A percentile compares a stretch with the other conserved stretches of the same genome.
phyloP scores from a whole-genome alignment of 1,140 invertebrate genomes.

The Argopecten irradians region DNA sequence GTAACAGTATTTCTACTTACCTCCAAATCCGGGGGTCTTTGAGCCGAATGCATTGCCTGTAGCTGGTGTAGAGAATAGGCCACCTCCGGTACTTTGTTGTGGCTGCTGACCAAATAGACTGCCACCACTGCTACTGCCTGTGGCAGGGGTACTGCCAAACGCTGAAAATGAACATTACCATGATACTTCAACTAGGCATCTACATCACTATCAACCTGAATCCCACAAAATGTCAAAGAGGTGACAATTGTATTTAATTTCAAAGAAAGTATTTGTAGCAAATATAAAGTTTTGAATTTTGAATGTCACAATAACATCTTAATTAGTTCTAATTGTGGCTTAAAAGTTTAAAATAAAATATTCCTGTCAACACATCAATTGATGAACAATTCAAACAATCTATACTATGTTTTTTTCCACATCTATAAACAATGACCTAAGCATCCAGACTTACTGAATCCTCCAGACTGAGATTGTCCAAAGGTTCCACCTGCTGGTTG shows the following conservation, averaged over 20 bases:
- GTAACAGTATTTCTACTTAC: slow-evolving; percentile 38
- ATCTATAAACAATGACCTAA: neutral
- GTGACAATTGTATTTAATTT: neutral
- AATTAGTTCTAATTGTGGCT: neutral
- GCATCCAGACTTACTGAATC: slow-evolving; percentile 38
- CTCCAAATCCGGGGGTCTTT: slow-evolving; percentile 60
- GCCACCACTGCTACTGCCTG: slow-evolving; percentile 48
- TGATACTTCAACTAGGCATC: neutral
- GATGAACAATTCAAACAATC: neutral
- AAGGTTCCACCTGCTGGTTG: slow-evolving; percentile 35
- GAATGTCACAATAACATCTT: neutral
- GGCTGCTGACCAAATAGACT: slow-evolving; percentile 58
- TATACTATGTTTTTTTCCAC: neutral
- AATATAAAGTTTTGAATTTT: neutral
- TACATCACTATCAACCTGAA: neutral
- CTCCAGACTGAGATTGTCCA: slow-evolving; percentile 40
- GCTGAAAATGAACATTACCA: slow-evolving; percentile 37
- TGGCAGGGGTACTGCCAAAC: slow-evolving; percentile 44
- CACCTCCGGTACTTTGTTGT: slow-evolving; percentile 43
- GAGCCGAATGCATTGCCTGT: slow-evolving; percentile 64
- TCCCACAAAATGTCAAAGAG: neutral
- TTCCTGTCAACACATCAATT: neutral
- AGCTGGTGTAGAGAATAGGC: slow-evolving; percentile 66
- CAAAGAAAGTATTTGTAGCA: neutral
- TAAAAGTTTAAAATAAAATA: neutral